phyloP scores from a whole-genome alignment of 2,888 invertebrate species.

The Chelonus formosanus region DNA sequence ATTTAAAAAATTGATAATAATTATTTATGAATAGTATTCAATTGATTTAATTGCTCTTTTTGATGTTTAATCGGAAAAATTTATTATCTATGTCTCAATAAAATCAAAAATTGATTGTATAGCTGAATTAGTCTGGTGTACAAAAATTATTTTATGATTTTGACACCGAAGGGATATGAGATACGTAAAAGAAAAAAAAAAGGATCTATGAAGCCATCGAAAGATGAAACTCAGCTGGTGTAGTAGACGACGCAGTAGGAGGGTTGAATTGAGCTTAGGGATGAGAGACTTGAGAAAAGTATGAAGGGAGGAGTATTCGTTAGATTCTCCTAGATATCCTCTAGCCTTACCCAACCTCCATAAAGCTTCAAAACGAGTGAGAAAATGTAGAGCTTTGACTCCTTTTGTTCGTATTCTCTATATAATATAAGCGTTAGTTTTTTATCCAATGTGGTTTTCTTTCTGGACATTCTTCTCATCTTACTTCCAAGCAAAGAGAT shows the following conservation, averaged over 20 bases:
- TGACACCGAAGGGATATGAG: not conserved
- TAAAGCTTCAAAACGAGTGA: constrained; percentile 23
- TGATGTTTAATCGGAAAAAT: too few relatives aligned
- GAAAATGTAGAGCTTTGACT: not conserved
- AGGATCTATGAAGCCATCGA: constrained; percentile 36
- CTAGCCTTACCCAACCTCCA: constrained; percentile 34
- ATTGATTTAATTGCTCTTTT: too few relatives aligned
- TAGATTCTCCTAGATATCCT: too few relatives aligned
- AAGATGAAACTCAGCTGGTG: constrained; percentile 48
- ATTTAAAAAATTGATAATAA: too few relatives aligned
- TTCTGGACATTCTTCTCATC: constrained; percentile 50
- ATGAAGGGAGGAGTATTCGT: constrained; percentile 36
- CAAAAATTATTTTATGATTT: constrained; percentile 9
- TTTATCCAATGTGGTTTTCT: constrained; percentile 46
- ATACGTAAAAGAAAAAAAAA: not conserved
- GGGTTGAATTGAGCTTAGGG: constrained; percentile 5
- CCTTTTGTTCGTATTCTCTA: constrained; percentile 19
- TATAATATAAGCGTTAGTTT: not conserved
- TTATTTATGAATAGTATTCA: too few relatives aligned
- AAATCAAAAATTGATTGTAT: too few relatives aligned
- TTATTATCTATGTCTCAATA: too few relatives aligned
- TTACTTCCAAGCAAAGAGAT: constrained; percentile 20
- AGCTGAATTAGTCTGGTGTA: not conserved
- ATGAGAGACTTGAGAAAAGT: constrained; percentile 8
- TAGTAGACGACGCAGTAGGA: constrained; percentile 45